A percentile compares a stretch with the other conserved stretches of the same genome.
Evolutionary conservation across 1,140 invertebrate genomes (phyloP).

Genomic region (Heliothis virescens): DNA sequence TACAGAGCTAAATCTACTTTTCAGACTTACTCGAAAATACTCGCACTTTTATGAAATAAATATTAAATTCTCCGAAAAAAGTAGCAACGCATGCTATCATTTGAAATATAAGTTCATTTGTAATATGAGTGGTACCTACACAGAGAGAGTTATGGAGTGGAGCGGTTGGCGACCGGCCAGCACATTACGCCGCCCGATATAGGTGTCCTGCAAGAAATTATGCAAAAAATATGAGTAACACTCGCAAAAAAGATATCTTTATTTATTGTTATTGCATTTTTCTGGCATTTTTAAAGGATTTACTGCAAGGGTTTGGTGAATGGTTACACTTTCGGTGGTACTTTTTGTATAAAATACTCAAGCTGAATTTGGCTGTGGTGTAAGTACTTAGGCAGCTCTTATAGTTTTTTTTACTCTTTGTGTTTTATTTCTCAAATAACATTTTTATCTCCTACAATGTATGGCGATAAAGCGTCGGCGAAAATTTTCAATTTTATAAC

Average conservation of each 20-base stretch:
- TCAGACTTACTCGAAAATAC: too few species aligned
- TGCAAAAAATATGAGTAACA: slow-evolving; percentile 31
- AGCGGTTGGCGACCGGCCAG: slow-evolving; percentile 21
- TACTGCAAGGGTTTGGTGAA: neutral
- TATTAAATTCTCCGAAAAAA: neutral
- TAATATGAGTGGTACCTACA: slow-evolving; percentile 42
- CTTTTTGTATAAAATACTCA: neutral
- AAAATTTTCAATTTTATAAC: neutral
- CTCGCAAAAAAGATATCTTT: slow-evolving; percentile 29
- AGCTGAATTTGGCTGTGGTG: too few species aligned
- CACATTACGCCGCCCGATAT: neutral
- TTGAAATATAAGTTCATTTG: slow-evolving; percentile 44
- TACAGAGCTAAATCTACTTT: too few species aligned
- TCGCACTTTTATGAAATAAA: too few species aligned
- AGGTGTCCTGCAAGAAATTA: slow-evolving; percentile 31
- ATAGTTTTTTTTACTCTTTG: too few species aligned
- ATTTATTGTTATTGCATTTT: slow-evolving; percentile 20
- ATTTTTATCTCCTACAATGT: too few species aligned
- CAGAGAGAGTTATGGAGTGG: slow-evolving; percentile 10
- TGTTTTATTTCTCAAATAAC: neutral
- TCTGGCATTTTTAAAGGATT: neutral
- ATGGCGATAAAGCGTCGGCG: neutral
- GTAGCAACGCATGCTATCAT: slow-evolving; percentile 2
- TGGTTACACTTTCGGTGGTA: neutral
- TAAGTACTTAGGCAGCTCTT: too few species aligned